Base-by-base conservation (phyloP, 2,888 invertebrate species). In the Oscheius sp. region DNA sequence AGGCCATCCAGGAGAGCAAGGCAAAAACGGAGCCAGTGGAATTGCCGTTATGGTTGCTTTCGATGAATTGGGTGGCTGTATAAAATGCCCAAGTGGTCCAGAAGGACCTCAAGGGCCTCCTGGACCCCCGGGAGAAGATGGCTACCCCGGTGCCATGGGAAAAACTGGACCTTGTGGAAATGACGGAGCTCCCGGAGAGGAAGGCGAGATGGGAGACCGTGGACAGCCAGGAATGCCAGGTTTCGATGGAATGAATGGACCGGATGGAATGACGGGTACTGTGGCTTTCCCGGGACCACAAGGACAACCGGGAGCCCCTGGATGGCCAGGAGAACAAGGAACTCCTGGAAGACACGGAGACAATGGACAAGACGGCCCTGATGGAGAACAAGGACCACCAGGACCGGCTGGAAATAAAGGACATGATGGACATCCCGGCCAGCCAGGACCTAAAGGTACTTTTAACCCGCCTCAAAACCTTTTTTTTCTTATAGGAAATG, bases 51-150 rank as follows among this genome's bases (percentile, higher is more conserved):
- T 79, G n/a, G 76, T 74, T 58, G 76, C 77, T 43, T 76, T 78
- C 73, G 78, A 80, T 52, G 75, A 79, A 56, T 80, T 80, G 56
- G 82, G 82, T 71, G 82, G 82, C 68, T 82, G 82, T 78, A 78
- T 82, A 72, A 73, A 74, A 41, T 82, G 82, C 76, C 82, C 80
- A 23, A 73, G 76, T 13, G 80, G 80, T 73, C 78, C 78, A 68
- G 64, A 76, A 13, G 80, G 80, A 71, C 74, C 74, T 64, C 76
- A 72, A 55, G 81, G 80, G 64, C 59, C 76, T 21, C 64, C 59
- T 16, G 80, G 80, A 72, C 45, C 72, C 13, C 52, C 49, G 18
- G 81, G 81, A 75, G 69, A 55, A 21, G 53, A 69, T 71, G 80
- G 80, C 58, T 78, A 76, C 77, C 72, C 72, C 53, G 80, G 80